Conservation (phyloP, 2,113 vertebrate species). For the western clawed frog (Xenopus tropicalis) region UCB_Xtro_10.0 CM004448.2:27009501-27010000, state of each 20-base stretch:
- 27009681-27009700: not conserved
- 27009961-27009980: too few relatives aligned
- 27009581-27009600: not conserved
- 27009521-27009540: conserved; percentile 10
- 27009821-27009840: conserved; percentile 12
- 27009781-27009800: conserved; percentile 19
- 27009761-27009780: conserved; percentile 5
- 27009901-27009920: not conserved
- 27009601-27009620: not conserved
- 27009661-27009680: not conserved
- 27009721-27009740: not conserved
- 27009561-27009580: not conserved
- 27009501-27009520: not conserved
- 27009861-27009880: conserved; percentile 17
- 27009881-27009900: not conserved
- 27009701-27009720: not conserved
- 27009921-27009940: not conserved
- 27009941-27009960: too few relatives aligned
- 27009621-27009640: not conserved
- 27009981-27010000: too few relatives aligned
- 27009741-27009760: not conserved
- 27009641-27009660: not conserved
- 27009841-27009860: conserved; percentile 15
- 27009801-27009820: conserved; percentile 8
- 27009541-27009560: conserved; percentile 2